phyloP scores from a whole-genome alignment of 2,888 invertebrate genomes.

The Calephelis perditalis region DNA sequence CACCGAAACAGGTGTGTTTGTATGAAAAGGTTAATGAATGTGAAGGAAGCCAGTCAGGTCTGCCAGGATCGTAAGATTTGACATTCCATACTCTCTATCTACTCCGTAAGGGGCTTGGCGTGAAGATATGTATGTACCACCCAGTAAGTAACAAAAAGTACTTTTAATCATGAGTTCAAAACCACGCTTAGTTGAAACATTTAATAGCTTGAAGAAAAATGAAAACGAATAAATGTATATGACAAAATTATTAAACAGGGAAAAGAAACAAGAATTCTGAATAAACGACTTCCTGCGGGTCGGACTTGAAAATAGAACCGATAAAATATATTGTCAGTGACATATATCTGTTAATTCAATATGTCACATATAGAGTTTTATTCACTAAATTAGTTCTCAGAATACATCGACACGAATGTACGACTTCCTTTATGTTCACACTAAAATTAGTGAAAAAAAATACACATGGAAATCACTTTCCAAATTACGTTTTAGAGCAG shows the following conservation, averaged over 20 bases:
- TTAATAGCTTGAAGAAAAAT: neutral
- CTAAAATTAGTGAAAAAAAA: conserved; percentile 6
- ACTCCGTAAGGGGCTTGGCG: too few species aligned
- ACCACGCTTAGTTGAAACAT: neutral
- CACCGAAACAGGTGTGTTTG: too few species aligned
- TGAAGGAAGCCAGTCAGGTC: too few species aligned
- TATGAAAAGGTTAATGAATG: too few species aligned
- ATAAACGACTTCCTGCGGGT: conserved; percentile 56
- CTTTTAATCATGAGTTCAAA: too few species aligned
- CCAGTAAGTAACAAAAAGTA: too few species aligned
- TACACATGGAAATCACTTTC: too few species aligned
- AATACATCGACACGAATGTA: conserved; percentile 40
- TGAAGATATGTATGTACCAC: too few species aligned
- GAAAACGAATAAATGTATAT: conserved; percentile 1
- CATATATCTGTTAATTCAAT: conserved; percentile 32
- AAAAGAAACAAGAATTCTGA: conserved; percentile 36
- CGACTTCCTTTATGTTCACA: conserved; percentile 14
- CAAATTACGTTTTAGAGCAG: too few species aligned
- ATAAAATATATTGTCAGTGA: conserved; percentile 12
- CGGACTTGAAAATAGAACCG: conserved; percentile 11
- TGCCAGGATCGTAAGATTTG: too few species aligned
- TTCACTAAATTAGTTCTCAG: conserved; percentile 63
- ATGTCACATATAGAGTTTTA: conserved; percentile 51
- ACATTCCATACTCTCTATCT: too few species aligned
- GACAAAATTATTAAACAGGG: conserved; percentile 33